Percentiles rank a stretch among this genome's conserved stretches.
These are phyloP conservation scores for Cyphomyrus discorhynchus DNA, from an alignment of 2,113 vertebrate genomes.

Conservation along the genomic window DNA sequence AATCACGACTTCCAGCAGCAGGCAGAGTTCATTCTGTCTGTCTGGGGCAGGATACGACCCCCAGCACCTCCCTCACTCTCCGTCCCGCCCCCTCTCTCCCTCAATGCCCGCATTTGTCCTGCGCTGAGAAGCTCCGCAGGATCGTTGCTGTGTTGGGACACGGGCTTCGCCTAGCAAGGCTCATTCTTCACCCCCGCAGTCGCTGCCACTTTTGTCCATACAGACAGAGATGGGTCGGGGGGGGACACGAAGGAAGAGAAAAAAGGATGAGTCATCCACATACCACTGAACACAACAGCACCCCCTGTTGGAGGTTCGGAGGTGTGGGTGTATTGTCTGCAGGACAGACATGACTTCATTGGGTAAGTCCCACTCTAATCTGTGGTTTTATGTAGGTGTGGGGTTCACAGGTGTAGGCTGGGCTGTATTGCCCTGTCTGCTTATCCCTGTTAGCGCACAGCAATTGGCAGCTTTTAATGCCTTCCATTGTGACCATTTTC, in stretches of 20 bases:
- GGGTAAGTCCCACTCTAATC: constrained; percentile 40
- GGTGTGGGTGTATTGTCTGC: constrained; percentile 63
- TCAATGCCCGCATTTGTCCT: constrained; percentile 59
- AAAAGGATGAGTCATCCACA: constrained; percentile 63
- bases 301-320: constrained; percentile 60
- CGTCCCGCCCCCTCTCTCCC: constrained; percentile 25
- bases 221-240: constrained; percentile 18
- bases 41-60: constrained; percentile 32
- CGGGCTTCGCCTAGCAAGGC: constrained; percentile 50
- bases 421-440: background rate
- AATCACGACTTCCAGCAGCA: background rate
- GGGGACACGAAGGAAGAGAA: constrained; percentile 44
- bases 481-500: background rate
- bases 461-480: background rate
- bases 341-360: constrained; percentile 49
- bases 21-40: constrained; percentile 21
- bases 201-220: constrained; percentile 43
- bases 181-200: constrained; percentile 36
- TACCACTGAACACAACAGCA: constrained; percentile 60
- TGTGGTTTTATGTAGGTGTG: background rate
- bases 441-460: background rate
- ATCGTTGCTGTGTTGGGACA: constrained; percentile 53
- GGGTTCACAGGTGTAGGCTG: background rate
- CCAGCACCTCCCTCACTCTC: constrained; percentile 15
- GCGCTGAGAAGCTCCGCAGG: constrained; percentile 33